phyloP scores from a whole-genome alignment of 2,888 invertebrate genomes.

The Dolichomitus sp. region DNA sequence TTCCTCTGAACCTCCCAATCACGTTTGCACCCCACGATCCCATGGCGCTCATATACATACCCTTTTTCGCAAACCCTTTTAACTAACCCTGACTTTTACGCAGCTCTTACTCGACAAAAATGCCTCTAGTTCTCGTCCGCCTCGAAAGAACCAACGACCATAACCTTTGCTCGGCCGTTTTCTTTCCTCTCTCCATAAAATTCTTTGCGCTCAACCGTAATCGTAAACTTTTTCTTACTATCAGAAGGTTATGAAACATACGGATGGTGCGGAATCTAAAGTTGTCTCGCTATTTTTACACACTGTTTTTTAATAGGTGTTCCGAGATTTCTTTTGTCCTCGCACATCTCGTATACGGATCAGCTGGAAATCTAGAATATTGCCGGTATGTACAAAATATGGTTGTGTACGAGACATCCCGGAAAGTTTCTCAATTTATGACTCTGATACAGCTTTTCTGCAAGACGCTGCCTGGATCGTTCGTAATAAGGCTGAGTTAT shows the following conservation, averaged over 20 bases:
- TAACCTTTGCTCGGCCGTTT: constrained; percentile 31
- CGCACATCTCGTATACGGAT: neutral
- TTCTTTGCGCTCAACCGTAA: constrained; percentile 13
- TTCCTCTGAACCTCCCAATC: constrained; percentile 11
- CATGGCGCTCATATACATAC: neutral
- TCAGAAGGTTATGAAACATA: constrained; percentile 22
- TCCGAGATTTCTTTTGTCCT: neutral
- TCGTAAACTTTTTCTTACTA: constrained; percentile 10
- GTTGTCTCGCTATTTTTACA: constrained; percentile 27
- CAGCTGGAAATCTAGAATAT: neutral
- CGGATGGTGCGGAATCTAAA: constrained; percentile 11
- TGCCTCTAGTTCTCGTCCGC: neutral
- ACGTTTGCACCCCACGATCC: neutral
- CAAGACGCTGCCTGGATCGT: constrained; percentile 12
- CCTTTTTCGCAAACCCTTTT: constrained; percentile 17
- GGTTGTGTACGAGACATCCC: neutral
- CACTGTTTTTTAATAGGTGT: neutral
- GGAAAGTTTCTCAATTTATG: constrained; percentile 53
- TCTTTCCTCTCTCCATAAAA: constrained; percentile 24
- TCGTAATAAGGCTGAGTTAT: neutral
- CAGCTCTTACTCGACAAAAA: constrained; percentile 6
- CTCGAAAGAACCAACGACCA: constrained; percentile 24
- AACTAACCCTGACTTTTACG: constrained; percentile 38
- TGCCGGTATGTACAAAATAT: neutral
- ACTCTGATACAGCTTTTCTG: constrained; percentile 16